phyloP scores from a whole-genome alignment of 2,888 invertebrate genomes.

The Pheosia gnoma region DNA sequence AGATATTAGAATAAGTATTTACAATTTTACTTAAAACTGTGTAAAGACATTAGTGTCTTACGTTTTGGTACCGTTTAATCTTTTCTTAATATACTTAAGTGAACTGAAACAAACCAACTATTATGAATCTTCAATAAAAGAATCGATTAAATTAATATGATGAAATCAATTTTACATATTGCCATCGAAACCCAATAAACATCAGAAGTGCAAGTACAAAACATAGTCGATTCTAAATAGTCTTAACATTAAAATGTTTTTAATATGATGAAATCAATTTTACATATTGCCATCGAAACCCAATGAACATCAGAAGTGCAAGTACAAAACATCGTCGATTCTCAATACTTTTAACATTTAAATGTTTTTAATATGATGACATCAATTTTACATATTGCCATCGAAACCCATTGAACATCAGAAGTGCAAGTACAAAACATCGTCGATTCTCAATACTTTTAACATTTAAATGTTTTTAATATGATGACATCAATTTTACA shows the following conservation, averaged over 20 bases:
- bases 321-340: no score
- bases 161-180: no score
- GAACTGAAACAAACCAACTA: background rate
- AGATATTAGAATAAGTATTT: slow-evolving; percentile 72
- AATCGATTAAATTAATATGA: slow-evolving; percentile 41
- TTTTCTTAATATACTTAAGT: slow-evolving; percentile 22
- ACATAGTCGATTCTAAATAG: no score
- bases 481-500: no score
- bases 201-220: no score
- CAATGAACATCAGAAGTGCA: no score
- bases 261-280: slow-evolving; percentile 31
- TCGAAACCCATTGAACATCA: slow-evolving; percentile 9
- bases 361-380: no score
- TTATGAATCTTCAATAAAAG: slow-evolving; percentile 31
- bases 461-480: slow-evolving; percentile 73
- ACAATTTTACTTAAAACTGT: slow-evolving; percentile 68
- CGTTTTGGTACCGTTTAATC: slow-evolving; percentile 60
- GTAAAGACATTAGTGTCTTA: slow-evolving; percentile 55
- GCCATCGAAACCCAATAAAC: no score
- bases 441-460: slow-evolving; percentile 59
- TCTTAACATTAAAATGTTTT: no score
- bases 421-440: slow-evolving; percentile 74
- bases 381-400: slow-evolving; percentile 34
- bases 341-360: no score
- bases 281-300: slow-evolving; percentile 24